Evolutionary conservation across 2,888 invertebrate species (phyloP), one percentile per base, ranked within the genome.

Genomic region (Rhagonycha fulva): DNA sequence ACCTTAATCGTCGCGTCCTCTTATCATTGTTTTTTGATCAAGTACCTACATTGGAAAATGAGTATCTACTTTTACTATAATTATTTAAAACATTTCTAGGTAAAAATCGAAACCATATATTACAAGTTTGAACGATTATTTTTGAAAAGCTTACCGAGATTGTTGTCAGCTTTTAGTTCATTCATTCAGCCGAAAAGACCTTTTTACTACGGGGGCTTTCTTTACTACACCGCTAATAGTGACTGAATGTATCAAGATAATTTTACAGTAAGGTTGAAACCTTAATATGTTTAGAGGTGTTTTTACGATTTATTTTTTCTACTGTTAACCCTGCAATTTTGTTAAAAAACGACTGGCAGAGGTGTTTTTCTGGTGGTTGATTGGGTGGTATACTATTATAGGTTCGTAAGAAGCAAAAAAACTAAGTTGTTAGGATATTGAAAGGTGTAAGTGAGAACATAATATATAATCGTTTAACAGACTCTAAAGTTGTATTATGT

Each of bases 161-260:
- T 47, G n/a, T 47, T 47, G 47, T 47, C 47, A 47, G 47, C 47
- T 47, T n/a, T 32, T 47, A 7, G 63, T 63, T 63, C 63, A 63
- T 63, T 63, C 63, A 63, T 63, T 63, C 63, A 9, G 63, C 63
- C 63, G 63, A 63, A 63, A 63, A 19, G 63, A 24, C 24, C 63
- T 63, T 63, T 47, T 63, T 63, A 63, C 63, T 63, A 63, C 63
- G 24, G 63, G 63, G 24, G 63, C 5, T 63, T 24, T 63, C 63
- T 63, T 63, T 63, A 63, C 63, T 63, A 63, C 24, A 63, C 63
- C 63, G 63, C 63, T 63, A 63, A 63, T 63, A 63, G 63, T 63
- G 63, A 12, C 19, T 12, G 63, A 63, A 63, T n/a, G 63, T 63
- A 24, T 24, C 63, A 63, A 12, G 23, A 63, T 63, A 63, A 63